A percentile compares a stretch with the other conserved stretches of the same genome.
Conservation (phyloP, 2,797 vertebrate genomes). For the Mormyrus hasselquistii region DNA sequence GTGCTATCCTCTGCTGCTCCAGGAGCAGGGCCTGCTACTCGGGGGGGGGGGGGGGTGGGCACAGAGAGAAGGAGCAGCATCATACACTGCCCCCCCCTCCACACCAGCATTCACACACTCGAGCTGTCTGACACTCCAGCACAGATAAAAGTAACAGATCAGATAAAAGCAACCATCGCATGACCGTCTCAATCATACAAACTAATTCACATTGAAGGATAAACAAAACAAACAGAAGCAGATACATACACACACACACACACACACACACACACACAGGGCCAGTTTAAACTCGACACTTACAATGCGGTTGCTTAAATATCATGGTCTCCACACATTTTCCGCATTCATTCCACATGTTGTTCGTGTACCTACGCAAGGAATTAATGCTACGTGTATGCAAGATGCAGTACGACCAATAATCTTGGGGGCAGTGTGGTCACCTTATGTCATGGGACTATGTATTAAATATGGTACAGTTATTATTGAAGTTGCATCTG, state of each 20-base stretch:
- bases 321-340: not conserved
- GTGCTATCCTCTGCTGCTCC: constrained; percentile 74
- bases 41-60: constrained; percentile 6
- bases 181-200: not conserved
- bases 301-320: not conserved
- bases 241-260: not conserved
- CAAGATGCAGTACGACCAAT: not conserved
- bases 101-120: not conserved
- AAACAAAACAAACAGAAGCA: not conserved
- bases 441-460: not conserved
- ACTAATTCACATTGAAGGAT: not conserved
- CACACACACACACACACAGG: not conserved
- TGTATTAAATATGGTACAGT: not conserved
- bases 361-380: not conserved
- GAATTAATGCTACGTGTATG: not conserved
- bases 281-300: not conserved
- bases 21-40: constrained; percentile 61
- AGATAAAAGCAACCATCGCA: not conserved
- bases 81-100: not conserved
- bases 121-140: not conserved
- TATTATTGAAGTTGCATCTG: not conserved
- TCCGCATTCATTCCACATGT: not conserved
- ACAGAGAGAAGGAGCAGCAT: not conserved
- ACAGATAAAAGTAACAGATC: not conserved
- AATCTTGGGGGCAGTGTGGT: not conserved